Evolutionary conservation across 2,888 invertebrate genomes (phyloP).

Genomic region (Eurytoma adleriae): DNA sequence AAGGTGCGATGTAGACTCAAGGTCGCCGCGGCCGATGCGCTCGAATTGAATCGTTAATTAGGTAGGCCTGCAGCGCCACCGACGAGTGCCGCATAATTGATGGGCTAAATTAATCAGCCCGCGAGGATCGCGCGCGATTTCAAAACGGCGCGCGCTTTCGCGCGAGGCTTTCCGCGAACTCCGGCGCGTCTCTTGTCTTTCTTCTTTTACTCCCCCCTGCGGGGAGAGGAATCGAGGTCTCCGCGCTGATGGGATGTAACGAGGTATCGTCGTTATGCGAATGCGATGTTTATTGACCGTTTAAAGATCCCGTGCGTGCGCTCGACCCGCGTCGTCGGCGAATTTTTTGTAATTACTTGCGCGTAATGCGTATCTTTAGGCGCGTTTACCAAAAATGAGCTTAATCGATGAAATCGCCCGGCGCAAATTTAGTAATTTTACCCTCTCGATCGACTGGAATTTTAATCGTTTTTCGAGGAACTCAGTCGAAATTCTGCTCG

Average conservation of each 20-base stretch:
- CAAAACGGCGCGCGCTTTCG: not conserved
- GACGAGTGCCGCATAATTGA: constrained; percentile 18
- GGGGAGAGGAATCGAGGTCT: constrained; percentile 16
- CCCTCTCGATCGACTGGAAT: too few species aligned
- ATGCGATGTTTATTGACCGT: constrained; percentile 38
- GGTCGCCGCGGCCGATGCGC: constrained; percentile 6
- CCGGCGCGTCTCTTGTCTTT: not conserved
- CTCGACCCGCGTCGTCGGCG: too few species aligned
- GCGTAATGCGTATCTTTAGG: too few species aligned
- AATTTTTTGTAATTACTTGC: too few species aligned
- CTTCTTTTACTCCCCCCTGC: too few species aligned
- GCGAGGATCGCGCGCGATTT: constrained; percentile 23
- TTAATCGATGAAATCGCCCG: too few species aligned
- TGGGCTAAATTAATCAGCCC: constrained; percentile 46
- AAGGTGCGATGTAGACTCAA: constrained; percentile 27
- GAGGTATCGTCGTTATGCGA: constrained; percentile 10
- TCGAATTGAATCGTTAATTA: constrained; percentile 54
- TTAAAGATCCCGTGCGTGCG: constrained; percentile 23
- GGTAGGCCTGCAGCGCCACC: not conserved
- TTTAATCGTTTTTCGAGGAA: too few species aligned
- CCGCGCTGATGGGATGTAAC: constrained; percentile 10
- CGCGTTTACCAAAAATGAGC: too few species aligned
- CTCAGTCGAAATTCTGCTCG: too few species aligned
- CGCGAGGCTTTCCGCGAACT: constrained; percentile 17
- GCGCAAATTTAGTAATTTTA: too few species aligned